A percentile compares a stretch with the other conserved stretches of the same genome.
These are phyloP conservation scores for Aphaenogaster floridana DNA, from an alignment of 1,140 invertebrate genomes.

Conservation along the genomic window DNA sequence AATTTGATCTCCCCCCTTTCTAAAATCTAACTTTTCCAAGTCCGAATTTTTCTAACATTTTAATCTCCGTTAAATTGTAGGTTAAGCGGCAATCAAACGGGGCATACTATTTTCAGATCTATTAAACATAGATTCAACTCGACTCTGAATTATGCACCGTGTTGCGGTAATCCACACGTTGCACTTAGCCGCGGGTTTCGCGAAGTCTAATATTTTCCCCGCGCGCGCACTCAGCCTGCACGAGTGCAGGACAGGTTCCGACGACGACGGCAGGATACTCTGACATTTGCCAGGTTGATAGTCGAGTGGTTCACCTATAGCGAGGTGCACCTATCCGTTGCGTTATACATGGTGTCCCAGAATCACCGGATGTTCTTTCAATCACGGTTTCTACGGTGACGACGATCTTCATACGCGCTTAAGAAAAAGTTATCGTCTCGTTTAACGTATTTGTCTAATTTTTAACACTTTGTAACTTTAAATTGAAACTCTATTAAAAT, in stretches of 20 bases:
- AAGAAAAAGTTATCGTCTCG: background rate
- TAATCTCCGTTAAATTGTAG: conserved; percentile 2
- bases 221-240: conserved; percentile 33
- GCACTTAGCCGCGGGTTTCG: conserved; percentile 56
- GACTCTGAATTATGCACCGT: conserved; percentile 37
- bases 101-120: conserved; percentile 1
- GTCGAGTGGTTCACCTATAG: conserved; percentile 78
- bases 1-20: background rate
- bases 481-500: background rate
- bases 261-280: conserved; percentile 71
- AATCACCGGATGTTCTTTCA: background rate
- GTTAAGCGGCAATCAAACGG: conserved; percentile 19
- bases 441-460: background rate
- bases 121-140: conserved; percentile 32
- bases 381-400: background rate
- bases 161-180: conserved; percentile 40
- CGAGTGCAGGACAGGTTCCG: conserved; percentile 69
- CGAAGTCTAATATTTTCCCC: conserved; percentile 55
- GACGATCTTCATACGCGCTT: background rate
- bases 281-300: conserved; percentile 80
- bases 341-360: conserved; percentile 60
- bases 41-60: background rate
- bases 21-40: conserved; percentile 3
- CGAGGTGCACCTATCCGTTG: conserved; percentile 60
- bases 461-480: background rate